Percentiles rank a stretch among this genome's conserved stretches.
phyloP scores from a whole-genome alignment of 2,113 vertebrate species.

The Thinocorus orbignyianus region DNA sequence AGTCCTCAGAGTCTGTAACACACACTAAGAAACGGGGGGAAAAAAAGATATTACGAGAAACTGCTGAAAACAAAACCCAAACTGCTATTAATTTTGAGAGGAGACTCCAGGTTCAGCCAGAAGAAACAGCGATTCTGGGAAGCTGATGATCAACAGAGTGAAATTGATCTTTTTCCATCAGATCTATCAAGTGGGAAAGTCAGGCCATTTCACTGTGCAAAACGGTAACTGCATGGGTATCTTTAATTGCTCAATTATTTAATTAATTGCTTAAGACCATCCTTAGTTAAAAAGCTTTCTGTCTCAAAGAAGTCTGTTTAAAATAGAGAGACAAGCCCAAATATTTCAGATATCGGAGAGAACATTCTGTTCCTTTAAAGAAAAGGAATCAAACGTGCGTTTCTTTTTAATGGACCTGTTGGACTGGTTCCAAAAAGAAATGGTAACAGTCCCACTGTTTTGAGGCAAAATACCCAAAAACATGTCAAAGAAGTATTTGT shows the following conservation, averaged over 20 bases:
- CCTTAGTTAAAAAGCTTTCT: background rate
- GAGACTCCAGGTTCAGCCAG: background rate
- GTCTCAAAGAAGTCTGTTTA: background rate
- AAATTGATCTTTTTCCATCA: background rate
- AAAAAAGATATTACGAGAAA: background rate
- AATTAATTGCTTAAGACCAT: too few relatives aligned
- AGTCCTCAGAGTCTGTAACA: background rate
- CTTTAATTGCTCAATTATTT: background rate
- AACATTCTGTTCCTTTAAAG: background rate
- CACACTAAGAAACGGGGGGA: background rate
- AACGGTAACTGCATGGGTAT: fast-evolving
- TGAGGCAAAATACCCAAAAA: constrained; percentile 48
- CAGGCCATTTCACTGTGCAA: background rate
- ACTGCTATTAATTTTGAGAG: background rate
- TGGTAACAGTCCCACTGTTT: background rate
- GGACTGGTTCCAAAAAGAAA: constrained; percentile 22
- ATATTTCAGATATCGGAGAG: background rate
- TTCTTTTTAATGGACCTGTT: constrained; percentile 38
- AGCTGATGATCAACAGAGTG: background rate
- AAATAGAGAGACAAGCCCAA: background rate
- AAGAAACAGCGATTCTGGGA: background rate
- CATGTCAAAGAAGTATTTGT: constrained; percentile 6
- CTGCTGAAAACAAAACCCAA: background rate
- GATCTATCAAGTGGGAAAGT: background rate
- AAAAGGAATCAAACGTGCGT: background rate